phyloP scores from a whole-genome alignment of 2,113 vertebrate species.

The Salvelinus namaycush region DNA sequence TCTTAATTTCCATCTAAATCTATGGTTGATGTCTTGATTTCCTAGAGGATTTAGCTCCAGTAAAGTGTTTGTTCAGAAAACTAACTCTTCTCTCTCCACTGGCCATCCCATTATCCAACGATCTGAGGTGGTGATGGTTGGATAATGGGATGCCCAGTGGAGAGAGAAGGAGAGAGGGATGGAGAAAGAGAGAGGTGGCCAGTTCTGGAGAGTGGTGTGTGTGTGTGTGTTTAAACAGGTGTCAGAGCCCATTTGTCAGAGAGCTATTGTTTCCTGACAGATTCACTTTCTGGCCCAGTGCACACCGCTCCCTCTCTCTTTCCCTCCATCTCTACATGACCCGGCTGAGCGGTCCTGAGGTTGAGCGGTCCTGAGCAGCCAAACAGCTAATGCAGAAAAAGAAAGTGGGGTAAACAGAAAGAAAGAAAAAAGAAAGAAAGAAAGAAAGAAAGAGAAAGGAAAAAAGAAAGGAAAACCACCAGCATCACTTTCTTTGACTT shows the following conservation, averaged over 20 bases:
- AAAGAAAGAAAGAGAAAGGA: no score
- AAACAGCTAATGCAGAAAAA: no score
- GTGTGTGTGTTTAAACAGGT: neutral
- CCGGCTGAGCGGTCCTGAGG: no score
- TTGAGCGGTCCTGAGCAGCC: no score
- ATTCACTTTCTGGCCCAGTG: constrained; percentile 47
- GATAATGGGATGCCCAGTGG: neutral
- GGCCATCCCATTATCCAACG: no score
- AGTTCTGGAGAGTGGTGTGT: no score
- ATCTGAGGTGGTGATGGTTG: neutral
- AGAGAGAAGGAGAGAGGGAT: neutral
- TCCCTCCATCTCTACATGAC: neutral
- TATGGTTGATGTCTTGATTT: neutral
- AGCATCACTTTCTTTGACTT: no score
- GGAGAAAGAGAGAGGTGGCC: neutral
- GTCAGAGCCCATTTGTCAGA: constrained; percentile 53
- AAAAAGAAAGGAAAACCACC: no score
- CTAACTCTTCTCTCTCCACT: constrained; percentile 3
- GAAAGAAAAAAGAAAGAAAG: no score
- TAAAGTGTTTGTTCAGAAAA: neutral
- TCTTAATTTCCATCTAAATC: neutral
- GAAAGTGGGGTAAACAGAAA: no score
- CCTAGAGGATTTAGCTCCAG: neutral
- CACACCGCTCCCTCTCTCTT: constrained; percentile 3
- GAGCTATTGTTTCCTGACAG: no score